Conservation (phyloP, 1,140 invertebrate genomes). For the Macrobrachium nipponense region DNA sequence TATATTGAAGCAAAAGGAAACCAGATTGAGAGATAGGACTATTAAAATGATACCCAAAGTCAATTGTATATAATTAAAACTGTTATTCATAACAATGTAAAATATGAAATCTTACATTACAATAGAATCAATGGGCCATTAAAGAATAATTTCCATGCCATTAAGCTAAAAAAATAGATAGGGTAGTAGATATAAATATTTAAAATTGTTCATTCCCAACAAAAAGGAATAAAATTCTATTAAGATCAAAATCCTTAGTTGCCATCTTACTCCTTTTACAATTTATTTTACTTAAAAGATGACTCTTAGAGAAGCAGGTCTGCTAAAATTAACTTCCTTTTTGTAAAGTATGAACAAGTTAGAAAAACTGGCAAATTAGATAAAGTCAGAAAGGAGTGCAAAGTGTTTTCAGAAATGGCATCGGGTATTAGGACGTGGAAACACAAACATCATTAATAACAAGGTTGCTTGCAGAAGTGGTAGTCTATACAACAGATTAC, state of each 20-base stretch:
- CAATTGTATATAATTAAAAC: conserved; percentile 62
- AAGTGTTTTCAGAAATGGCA: conserved; percentile 54
- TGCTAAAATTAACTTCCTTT: conserved; percentile 27
- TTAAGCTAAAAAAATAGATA: conserved; percentile 60
- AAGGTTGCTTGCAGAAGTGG: conserved; percentile 58
- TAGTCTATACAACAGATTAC: conserved; percentile 62
- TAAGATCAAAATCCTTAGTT: conserved; percentile 35
- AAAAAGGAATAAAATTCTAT: conserved; percentile 23
- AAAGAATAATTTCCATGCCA: conserved; percentile 61
- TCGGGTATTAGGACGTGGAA: conserved; percentile 52
- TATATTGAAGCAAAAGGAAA: background rate
- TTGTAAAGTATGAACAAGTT: conserved; percentile 29
- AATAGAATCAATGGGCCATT: conserved; percentile 61
- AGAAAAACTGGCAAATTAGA: conserved; percentile 36
- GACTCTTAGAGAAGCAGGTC: conserved; percentile 32
- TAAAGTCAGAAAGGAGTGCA: conserved; percentile 34
- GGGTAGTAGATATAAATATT: conserved; percentile 56
- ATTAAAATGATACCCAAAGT: conserved; percentile 62
- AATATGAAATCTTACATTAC: conserved; percentile 62
- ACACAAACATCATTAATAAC: conserved; percentile 56
- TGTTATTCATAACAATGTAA: conserved; percentile 63
- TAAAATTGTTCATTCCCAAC: conserved; percentile 55
- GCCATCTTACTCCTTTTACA: background rate
- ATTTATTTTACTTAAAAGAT: conserved; percentile 55
- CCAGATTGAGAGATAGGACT: conserved; percentile 58